Conservation (phyloP, 2,888 invertebrate species). For the Tipula unca region DNA sequence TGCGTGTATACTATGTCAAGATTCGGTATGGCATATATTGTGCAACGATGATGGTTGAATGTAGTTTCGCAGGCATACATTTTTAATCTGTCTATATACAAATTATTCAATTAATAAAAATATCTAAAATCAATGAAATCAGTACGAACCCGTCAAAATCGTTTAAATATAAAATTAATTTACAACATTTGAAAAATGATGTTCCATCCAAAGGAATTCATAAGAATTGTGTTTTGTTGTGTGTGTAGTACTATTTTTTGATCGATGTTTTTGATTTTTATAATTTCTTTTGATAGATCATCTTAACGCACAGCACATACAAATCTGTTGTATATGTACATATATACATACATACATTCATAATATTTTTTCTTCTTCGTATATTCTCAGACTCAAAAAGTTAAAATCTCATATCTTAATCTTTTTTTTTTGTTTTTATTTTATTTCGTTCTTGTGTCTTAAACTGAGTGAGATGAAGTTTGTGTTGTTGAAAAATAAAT, state of each 20-base stretch:
- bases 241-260: neutral
- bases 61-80: neutral
- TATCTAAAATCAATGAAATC: neutral
- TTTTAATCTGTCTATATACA: neutral
- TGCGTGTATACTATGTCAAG: neutral
- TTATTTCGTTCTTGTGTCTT: neutral
- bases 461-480: neutral
- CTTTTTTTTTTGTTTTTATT: neutral
- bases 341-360: neutral
- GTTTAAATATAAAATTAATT: neutral
- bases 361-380: neutral
- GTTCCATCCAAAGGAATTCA: neutral
- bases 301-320: neutral
- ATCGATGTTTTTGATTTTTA: neutral
- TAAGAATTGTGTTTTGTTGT: neutral
- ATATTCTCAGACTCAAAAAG: neutral
- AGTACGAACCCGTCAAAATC: neutral
- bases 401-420: conserved; percentile 17
- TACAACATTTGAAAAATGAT: conserved; percentile 8
- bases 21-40: neutral
- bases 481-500: conserved; percentile 17
- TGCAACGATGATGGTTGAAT: neutral
- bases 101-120: neutral
- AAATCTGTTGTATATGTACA: neutral
- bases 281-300: conserved; percentile 14